A percentile compares a stretch with the other conserved stretches of the same genome.
Evolutionary conservation across 2,888 invertebrate genomes (phyloP).

Genomic region (Athalia circularis): DNA sequence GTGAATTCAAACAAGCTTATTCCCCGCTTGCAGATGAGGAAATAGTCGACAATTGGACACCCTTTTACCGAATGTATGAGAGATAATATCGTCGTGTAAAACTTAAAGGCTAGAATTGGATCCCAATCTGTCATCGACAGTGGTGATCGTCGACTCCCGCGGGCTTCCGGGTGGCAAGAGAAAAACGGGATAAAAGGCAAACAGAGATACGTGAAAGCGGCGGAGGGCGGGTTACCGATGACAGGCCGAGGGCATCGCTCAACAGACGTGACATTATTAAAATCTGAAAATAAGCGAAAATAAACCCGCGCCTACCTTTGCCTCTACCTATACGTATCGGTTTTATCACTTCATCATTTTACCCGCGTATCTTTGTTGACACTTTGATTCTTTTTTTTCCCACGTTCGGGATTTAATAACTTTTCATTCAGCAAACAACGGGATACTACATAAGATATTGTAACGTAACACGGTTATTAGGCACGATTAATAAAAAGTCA

Average conservation of each 20-base stretch:
- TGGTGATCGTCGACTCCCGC: slow-evolving; percentile 15
- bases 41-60: too few relatives aligned
- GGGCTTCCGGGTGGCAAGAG: slow-evolving; percentile 16
- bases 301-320: neutral
- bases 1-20: too few relatives aligned
- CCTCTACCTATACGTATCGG: neutral
- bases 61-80: too few relatives aligned
- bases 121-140: slow-evolving; percentile 43
- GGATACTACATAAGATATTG: neutral
- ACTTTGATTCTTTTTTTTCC: slow-evolving; percentile 31
- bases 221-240: slow-evolving; percentile 25
- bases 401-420: slow-evolving; percentile 30
- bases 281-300: slow-evolving; percentile 43
- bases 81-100: slow-evolving; percentile 9
- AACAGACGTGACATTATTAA: slow-evolving; percentile 58
- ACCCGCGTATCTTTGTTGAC: slow-evolving; percentile 51
- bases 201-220: slow-evolving; percentile 39
- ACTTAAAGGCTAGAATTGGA: slow-evolving; percentile 2
- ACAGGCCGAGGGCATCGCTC: slow-evolving; percentile 49
- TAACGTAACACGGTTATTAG: neutral
- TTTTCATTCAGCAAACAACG: slow-evolving; percentile 25
- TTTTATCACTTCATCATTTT: slow-evolving; percentile 53
- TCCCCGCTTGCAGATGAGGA: too few relatives aligned
- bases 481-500: neutral
- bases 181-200: slow-evolving; percentile 42